Evolutionary conservation across 2,888 invertebrate species (phyloP), one percentile per base, ranked within the genome.

Genomic region (Metallyticus violacea): DNA sequence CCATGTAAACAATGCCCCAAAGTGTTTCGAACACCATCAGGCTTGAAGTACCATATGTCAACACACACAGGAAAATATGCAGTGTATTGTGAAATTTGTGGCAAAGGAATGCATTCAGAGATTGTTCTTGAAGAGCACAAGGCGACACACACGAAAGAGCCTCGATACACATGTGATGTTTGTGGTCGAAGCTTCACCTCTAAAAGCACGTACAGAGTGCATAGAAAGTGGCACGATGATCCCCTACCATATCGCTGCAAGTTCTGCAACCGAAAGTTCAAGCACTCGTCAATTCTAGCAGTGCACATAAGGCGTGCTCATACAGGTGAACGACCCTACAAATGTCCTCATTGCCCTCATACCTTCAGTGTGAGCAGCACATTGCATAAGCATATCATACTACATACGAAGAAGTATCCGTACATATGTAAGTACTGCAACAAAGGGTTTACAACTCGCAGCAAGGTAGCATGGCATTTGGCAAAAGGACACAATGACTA

Each of bases 321-420:
- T 89, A 91, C 92, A 0, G 92, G 92, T 0, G 91, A 92, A 86
- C 91, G 91, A 86, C 92, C 92, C 0, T 93, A 93, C 89, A 91
- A 91, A 87, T 93, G 92, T 88, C 91, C 91, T 22, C 91, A 91
- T 89, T 93, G 93, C 88, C 88, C 91, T 7, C 92, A 92, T 88
- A 90, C 92, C 1, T 91, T 92, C 89, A 92, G 92, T 83, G 90
- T 91, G 89, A 91, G 92, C 26, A 91, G 91, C 82, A 91, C 92
- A 9, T 90, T 92, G 81, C 92, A 93, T 88, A 90, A 91, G 77
- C 93, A 93, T 89, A 89, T 93, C 88, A 91, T 89, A 26, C 85
- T 89, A 22, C 89, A 89, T 85, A 89, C 89, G 3, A 87, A 88
- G 9, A 85, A 89, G 27, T 89, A 88, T 77, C 89, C 89, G 4